Conservation (phyloP, 2,888 invertebrate species). For the Merodon equestris region DNA sequence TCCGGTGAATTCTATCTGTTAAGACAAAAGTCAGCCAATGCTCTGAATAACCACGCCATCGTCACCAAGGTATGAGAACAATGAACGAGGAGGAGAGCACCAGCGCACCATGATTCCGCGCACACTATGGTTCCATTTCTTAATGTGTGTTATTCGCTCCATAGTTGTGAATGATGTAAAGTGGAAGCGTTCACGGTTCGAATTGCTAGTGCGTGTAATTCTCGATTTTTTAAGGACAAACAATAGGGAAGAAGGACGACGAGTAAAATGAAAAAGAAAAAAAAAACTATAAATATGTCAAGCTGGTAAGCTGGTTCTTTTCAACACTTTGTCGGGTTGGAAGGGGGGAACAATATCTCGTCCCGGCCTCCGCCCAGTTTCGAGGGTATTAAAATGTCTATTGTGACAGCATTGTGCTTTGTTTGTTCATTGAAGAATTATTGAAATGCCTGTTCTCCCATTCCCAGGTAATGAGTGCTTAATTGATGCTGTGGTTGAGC, state of each 20-base stretch:
- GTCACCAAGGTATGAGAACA: conserved; percentile 21
- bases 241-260: conserved; percentile 36
- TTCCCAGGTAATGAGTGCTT: conserved; percentile 54
- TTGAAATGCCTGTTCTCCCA: conserved; percentile 50
- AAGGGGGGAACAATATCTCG: background rate
- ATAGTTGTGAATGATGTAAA: conserved; percentile 42
- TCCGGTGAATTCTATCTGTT: background rate
- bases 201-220: conserved; percentile 3
- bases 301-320: conserved; percentile 37
- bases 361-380: conserved; percentile 11
- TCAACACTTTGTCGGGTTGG: background rate
- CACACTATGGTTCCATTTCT: conserved; percentile 6
- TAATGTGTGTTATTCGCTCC: background rate
- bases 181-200: conserved; percentile 36
- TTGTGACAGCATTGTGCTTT: conserved; percentile 34
- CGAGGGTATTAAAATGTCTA: conserved; percentile 50
- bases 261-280: conserved; percentile 1
- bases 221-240: conserved; percentile 20
- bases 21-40: conserved; percentile 17
- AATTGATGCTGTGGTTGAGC: conserved; percentile 26
- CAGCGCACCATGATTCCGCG: conserved; percentile 6
- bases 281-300: conserved; percentile 41
- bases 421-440: conserved; percentile 34
- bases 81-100: conserved; percentile 41
- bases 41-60: background rate